phyloP scores from a whole-genome alignment of 2,888 invertebrate genomes.

The Biston stratarius region DNA sequence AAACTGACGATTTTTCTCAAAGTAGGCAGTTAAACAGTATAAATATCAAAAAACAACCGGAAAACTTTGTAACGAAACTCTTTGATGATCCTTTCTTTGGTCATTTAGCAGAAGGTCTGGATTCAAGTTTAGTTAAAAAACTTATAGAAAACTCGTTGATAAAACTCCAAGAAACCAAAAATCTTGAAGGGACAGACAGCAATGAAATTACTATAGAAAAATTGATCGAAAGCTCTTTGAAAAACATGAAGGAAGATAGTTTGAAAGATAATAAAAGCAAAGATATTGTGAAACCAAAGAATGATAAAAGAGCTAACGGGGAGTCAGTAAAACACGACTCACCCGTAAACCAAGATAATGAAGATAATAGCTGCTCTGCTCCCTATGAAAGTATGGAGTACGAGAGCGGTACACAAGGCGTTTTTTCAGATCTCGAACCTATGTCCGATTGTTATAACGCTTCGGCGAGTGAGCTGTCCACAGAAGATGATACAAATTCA shows the following conservation, averaged over 20 bases:
- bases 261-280: slow-evolving; percentile 49
- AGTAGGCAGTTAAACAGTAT: slow-evolving; percentile 45
- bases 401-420: slow-evolving; percentile 85
- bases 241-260: slow-evolving; percentile 74
- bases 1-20: slow-evolving; percentile 68
- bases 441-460: slow-evolving; percentile 92
- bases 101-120: slow-evolving; percentile 87
- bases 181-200: slow-evolving; percentile 78
- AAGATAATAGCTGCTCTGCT: slow-evolving; percentile 88
- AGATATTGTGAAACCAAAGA: slow-evolving; percentile 57
- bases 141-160: slow-evolving; percentile 89
- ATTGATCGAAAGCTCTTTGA: slow-evolving; percentile 81
- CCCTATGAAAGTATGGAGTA: slow-evolving; percentile 92
- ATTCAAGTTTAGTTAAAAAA: slow-evolving; percentile 87
- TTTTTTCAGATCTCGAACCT: slow-evolving; percentile 83
- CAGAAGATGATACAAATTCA: slow-evolving; percentile 88
- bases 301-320: slow-evolving; percentile 54
- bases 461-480: slow-evolving; percentile 88
- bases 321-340: slow-evolving; percentile 59
- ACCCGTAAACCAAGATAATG: slow-evolving; percentile 65
- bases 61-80: slow-evolving; percentile 85
- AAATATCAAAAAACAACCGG: slow-evolving; percentile 55
- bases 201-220: slow-evolving; percentile 80
- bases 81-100: slow-evolving; percentile 88
- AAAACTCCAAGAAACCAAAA: slow-evolving; percentile 84